A percentile compares a stretch with the other conserved stretches of the same genome.
These are phyloP conservation scores for Chirona hameri DNA, from an alignment of 2,888 invertebrate genomes.

Conservation along the genomic window DNA sequence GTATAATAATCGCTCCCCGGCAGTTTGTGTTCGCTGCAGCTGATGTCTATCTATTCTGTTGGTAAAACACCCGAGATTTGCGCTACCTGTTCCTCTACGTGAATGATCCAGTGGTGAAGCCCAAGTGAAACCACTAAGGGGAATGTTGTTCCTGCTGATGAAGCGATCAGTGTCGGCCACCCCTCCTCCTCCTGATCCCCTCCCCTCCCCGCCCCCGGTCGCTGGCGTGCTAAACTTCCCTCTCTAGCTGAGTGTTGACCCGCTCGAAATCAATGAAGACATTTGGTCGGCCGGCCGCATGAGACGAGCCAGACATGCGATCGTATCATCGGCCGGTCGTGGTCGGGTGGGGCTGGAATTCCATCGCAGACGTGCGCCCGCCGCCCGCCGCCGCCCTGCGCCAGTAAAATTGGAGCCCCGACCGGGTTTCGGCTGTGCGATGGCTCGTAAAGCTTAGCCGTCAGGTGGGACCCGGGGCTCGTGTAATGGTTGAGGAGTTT, in stretches of 20 bases:
- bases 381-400: background rate
- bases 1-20: too few relatives aligned
- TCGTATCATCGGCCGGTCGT: background rate
- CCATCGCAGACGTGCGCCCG: background rate
- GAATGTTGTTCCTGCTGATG: background rate
- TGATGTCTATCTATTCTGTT: too few relatives aligned
- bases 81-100: too few relatives aligned
- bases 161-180: background rate
- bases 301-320: background rate
- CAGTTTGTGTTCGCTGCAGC: too few relatives aligned
- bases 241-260: background rate
- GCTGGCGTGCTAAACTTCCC: background rate
- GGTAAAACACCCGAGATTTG: too few relatives aligned
- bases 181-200: background rate
- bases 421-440: background rate
- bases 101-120: too few relatives aligned
- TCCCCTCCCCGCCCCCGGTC: background rate
- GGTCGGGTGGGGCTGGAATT: background rate
- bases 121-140: background rate
- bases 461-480: background rate
- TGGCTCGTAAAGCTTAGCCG: background rate
- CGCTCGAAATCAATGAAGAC: conserved; percentile 13
- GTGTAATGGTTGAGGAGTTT: too few relatives aligned
- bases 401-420: background rate
- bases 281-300: conserved; percentile 8